These are phyloP conservation scores for Pomacea maculata DNA, from an alignment of 1,140 invertebrate genomes.

Conservation along the genomic window DNA sequence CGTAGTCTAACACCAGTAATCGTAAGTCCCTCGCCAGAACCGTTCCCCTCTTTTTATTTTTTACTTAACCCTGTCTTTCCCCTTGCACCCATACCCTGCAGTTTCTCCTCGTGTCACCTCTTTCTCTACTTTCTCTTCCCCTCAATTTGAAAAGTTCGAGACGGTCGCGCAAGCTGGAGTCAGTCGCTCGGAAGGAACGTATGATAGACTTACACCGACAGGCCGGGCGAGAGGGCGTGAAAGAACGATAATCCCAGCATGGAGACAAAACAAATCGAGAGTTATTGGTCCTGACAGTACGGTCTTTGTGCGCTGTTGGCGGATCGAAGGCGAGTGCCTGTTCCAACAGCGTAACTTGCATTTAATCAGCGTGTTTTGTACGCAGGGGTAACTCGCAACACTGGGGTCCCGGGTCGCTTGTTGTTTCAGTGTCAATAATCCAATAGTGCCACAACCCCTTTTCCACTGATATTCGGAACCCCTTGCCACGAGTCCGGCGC, in stretches of 20 bases:
- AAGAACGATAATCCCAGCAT: slow-evolving; percentile 19
- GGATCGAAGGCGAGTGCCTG: slow-evolving; percentile 18
- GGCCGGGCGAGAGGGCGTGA: slow-evolving; percentile 21
- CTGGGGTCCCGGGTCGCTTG: neutral
- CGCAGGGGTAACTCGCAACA: too few species aligned
- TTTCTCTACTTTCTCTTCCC: too few species aligned
- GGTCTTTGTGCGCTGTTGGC: slow-evolving; percentile 16
- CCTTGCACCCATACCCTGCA: neutral
- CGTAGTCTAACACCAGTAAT: slow-evolving; percentile 8
- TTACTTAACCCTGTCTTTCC: slow-evolving; percentile 1
- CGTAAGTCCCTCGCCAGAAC: slow-evolving; percentile 15
- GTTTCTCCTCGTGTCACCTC: neutral
- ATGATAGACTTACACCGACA: slow-evolving; percentile 26
- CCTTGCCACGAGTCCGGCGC: neutral
- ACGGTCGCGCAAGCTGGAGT: neutral
- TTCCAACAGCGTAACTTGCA: slow-evolving; percentile 7
- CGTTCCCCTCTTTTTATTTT: slow-evolving; percentile 5
- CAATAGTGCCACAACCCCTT: slow-evolving; percentile 10
- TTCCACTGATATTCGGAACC: slow-evolving; percentile 1
- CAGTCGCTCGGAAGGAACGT: slow-evolving; percentile 19
- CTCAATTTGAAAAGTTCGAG: too few species aligned
- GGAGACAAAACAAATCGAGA: slow-evolving; percentile 27
- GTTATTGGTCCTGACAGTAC: slow-evolving; percentile 25
- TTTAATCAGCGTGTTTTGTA: slow-evolving; percentile 17
- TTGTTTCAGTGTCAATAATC: slow-evolving; percentile 22